Conservation (phyloP, 1,140 invertebrate species). For the Hyles vespertilio region DNA sequence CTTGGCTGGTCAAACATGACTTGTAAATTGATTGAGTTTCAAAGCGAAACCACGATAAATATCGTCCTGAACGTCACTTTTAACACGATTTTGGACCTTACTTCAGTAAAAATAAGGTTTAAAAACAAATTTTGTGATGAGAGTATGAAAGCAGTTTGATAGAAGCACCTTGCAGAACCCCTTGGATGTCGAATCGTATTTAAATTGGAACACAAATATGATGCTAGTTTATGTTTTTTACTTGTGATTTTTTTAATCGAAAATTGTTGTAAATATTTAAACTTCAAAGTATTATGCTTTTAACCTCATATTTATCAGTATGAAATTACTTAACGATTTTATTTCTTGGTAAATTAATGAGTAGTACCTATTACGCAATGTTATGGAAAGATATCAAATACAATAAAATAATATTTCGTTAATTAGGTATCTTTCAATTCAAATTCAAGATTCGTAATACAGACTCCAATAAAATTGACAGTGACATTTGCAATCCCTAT, state of each 20-base stretch:
- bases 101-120: conserved; percentile 10
- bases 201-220: conserved; percentile 48
- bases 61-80: conserved; percentile 2
- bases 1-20: conserved; percentile 60
- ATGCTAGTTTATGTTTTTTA: conserved; percentile 50
- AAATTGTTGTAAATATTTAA: too few relatives aligned
- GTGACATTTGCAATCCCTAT: too few relatives aligned
- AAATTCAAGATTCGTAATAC: too few relatives aligned
- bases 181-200: conserved; percentile 44
- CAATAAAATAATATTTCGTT: too few relatives aligned
- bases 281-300: too few relatives aligned
- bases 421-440: too few relatives aligned
- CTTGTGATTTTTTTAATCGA: not conserved
- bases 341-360: too few relatives aligned
- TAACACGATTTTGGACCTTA: conserved; percentile 27
- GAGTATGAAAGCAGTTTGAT: conserved; percentile 8
- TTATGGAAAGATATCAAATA: too few relatives aligned
- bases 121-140: not conserved
- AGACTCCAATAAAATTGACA: too few relatives aligned
- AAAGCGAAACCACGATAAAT: conserved; percentile 26
- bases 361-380: too few relatives aligned
- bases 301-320: too few relatives aligned
- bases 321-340: too few relatives aligned
- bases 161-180: conserved; percentile 33
- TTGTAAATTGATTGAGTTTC: conserved; percentile 62